phyloP scores from a whole-genome alignment of 2,113 vertebrate genomes.

The Rafetus swinhoei region DNA sequence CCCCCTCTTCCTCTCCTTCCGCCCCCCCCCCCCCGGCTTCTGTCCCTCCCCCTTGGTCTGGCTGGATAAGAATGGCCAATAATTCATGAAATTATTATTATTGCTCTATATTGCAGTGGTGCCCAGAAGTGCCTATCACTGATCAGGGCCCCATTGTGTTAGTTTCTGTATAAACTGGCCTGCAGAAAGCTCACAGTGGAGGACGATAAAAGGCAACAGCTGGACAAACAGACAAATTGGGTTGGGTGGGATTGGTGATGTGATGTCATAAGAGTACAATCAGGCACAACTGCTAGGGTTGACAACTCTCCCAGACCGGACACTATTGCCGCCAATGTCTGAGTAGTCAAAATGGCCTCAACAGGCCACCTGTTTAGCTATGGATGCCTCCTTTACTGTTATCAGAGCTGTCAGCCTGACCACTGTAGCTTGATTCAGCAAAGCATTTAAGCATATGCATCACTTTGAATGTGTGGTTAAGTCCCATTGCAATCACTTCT shows the following conservation, averaged over 20 bases:
- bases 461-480: background rate
- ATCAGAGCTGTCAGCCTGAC: background rate
- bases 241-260: background rate
- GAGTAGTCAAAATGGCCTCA: background rate
- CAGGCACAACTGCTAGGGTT: background rate
- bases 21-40: too few relatives aligned
- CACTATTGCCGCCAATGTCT: background rate
- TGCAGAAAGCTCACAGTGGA: background rate
- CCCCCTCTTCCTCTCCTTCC: too few relatives aligned
- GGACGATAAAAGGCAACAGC: background rate
- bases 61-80: background rate
- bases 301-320: too few relatives aligned
- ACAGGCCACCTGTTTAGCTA: background rate
- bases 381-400: background rate
- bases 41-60: background rate
- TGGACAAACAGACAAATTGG: background rate
- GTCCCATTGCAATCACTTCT: too few relatives aligned
- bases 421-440: background rate
- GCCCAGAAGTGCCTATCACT: background rate
- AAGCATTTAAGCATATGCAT: background rate
- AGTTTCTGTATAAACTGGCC: background rate
- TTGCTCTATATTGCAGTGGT: background rate
- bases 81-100: background rate
- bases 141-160: background rate
- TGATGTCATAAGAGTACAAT: background rate